Evolutionary conservation across 92 coral and sea anemone genomes (phyloP).

Genomic region (Montipora capitata): DNA sequence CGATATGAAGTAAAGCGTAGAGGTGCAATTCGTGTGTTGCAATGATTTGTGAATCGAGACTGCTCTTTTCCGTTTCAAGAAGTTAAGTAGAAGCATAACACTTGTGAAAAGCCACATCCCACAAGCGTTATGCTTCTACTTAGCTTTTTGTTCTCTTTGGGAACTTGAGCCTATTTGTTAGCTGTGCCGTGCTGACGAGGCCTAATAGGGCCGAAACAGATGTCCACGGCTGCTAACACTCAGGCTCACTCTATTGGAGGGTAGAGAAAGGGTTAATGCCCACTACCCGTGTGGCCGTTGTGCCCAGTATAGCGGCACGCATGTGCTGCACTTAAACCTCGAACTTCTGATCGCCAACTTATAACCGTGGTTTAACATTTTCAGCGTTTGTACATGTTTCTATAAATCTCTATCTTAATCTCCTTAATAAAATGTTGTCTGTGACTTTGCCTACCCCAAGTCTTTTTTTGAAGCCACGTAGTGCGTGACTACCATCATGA

Average conservation of each 20-base stretch:
- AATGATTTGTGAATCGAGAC: conserved; percentile 1
- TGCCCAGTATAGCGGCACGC: no score
- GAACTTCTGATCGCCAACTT: not conserved
- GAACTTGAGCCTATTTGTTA: not conserved
- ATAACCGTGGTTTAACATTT: conserved; percentile 10
- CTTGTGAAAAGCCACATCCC: no score
- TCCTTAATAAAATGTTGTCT: not conserved
- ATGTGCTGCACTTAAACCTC: conserved; percentile 11
- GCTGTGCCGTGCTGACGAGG: conserved; percentile 3
- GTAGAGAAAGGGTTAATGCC: no score
- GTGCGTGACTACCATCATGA: no score
- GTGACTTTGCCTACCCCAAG: no score
- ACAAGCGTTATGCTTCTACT: no score
- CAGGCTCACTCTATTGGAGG: no score
- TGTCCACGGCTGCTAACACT: no score
- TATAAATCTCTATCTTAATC: conserved; percentile 24
- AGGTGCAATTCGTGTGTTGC: not conserved
- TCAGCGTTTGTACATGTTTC: conserved; percentile 9
- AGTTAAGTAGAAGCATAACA: no score
- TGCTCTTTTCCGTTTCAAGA: conserved; percentile 8
- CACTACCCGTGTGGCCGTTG: no score
- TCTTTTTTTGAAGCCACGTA: no score
- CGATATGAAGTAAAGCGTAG: conserved; percentile 1
- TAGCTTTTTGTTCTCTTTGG: no score
- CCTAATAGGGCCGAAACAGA: not conserved